phyloP scores from a whole-genome alignment of 1,140 invertebrate genomes.

The Sipha flava region DNA sequence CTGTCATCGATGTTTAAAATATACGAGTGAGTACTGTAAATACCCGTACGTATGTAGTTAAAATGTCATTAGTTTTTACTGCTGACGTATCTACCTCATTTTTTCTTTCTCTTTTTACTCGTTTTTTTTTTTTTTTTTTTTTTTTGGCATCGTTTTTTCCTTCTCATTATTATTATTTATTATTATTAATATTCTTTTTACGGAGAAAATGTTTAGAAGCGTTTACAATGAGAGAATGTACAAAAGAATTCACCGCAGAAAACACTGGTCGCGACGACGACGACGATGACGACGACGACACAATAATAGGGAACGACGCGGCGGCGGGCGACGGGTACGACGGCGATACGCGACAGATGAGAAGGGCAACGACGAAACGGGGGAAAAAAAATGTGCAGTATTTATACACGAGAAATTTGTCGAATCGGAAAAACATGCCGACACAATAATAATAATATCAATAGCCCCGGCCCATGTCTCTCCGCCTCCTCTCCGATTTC shows the following conservation, averaged over 20 bases:
- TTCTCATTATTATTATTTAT: no score
- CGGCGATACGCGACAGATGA: not conserved
- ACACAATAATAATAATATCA: constrained; percentile 30
- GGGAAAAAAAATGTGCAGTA: not conserved
- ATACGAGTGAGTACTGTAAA: no score
- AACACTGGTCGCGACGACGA: not conserved
- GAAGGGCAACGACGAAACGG: not conserved
- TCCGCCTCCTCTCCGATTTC: constrained; percentile 22
- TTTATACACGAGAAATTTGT: constrained; percentile 28
- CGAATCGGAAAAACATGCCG: constrained; percentile 26
- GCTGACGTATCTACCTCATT: no score
- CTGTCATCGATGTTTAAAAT: no score
- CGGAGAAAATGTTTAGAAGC: no score
- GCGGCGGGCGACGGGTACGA: not conserved
- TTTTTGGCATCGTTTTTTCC: no score
- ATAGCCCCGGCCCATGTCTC: not conserved
- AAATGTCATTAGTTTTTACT: no score
- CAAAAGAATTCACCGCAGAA: constrained; percentile 17
- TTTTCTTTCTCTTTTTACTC: no score
- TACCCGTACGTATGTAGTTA: no score
- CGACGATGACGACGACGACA: not conserved
- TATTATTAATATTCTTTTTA: no score
- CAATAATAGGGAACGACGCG: not conserved
- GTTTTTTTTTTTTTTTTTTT: no score
- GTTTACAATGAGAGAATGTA: not conserved